phyloP scores from a whole-genome alignment of 2,888 invertebrate genomes.

The Drosophila conformis region DNA sequence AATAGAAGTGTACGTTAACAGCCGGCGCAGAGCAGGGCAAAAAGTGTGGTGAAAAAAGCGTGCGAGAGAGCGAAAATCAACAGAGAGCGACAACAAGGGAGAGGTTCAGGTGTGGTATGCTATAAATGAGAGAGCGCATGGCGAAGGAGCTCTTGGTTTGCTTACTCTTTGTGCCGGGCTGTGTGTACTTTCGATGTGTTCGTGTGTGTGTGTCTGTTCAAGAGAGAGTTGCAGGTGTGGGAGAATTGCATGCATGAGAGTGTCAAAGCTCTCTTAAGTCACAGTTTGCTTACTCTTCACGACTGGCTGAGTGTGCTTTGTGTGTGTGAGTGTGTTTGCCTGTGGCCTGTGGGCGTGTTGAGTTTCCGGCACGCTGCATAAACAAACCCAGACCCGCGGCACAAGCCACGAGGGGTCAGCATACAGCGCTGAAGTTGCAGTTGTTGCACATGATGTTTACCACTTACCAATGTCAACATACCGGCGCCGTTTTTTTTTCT shows the following conservation, averaged over 20 bases:
- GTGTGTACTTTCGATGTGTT: background rate
- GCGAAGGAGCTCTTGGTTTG: constrained; percentile 1
- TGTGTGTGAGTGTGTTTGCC: constrained; percentile 42
- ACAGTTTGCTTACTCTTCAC: constrained; percentile 22
- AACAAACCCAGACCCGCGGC: constrained; percentile 69
- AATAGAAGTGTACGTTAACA: constrained; percentile 36
- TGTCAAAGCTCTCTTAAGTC: background rate
- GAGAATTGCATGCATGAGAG: background rate
- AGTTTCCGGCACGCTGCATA: constrained; percentile 76
- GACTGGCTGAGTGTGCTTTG: background rate
- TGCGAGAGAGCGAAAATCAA: constrained; percentile 8
- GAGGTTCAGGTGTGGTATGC: background rate
- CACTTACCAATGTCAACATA: constrained; percentile 69
- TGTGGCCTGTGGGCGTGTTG: constrained; percentile 68
- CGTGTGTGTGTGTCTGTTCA: background rate
- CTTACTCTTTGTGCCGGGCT: constrained; percentile 24
- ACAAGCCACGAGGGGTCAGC: constrained; percentile 13
- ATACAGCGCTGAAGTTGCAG: background rate
- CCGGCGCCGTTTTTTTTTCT: constrained; percentile 25
- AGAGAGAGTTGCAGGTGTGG: constrained; percentile 26
- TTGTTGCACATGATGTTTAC: constrained; percentile 57
- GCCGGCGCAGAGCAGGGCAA: constrained; percentile 61
- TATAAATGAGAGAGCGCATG: background rate
- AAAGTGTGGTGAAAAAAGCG: constrained; percentile 72
- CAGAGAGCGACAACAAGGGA: background rate